phyloP scores from a whole-genome alignment of 2,113 vertebrate species.

The Pterocles gutturalis region DNA sequence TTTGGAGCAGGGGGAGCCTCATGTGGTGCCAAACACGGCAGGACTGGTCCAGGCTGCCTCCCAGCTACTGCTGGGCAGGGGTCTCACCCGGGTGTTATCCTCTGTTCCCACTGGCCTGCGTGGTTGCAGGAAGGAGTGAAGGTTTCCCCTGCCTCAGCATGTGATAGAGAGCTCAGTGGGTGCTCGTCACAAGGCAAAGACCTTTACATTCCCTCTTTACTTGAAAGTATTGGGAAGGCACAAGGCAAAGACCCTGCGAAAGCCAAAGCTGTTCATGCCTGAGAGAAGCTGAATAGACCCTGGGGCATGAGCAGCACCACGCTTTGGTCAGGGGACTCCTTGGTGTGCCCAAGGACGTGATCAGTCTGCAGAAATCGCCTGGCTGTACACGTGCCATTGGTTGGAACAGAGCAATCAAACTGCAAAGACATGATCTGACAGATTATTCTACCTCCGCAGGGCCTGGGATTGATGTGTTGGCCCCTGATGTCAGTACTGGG shows the following conservation, averaged over 20 bases:
- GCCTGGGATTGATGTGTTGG: constrained; percentile 87
- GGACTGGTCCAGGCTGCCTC: background rate
- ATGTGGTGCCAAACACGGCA: rapidly evolving
- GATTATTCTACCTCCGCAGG: constrained; percentile 56
- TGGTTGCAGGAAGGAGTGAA: background rate
- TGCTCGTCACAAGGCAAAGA: background rate
- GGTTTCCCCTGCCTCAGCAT: background rate
- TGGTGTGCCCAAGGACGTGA: background rate
- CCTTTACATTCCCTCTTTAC: background rate
- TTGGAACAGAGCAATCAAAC: background rate
- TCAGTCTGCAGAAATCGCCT: background rate
- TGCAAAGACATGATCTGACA: background rate
- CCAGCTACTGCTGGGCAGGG: background rate
- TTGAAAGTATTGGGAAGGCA: background rate
- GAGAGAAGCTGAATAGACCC: background rate
- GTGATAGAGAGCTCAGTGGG: background rate
- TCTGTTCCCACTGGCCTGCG: background rate
- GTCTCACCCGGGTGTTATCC: background rate
- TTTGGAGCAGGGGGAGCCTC: background rate
- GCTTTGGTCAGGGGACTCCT: no score
- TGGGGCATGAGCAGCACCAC: background rate
- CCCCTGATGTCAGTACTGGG: constrained; percentile 86
- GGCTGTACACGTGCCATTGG: background rate
- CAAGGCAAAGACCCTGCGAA: background rate
- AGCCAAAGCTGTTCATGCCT: background rate